Evolutionary conservation across 64 coral and sea anemone species (phyloP).

Genomic region (Pocillopora verrucosa): DNA sequence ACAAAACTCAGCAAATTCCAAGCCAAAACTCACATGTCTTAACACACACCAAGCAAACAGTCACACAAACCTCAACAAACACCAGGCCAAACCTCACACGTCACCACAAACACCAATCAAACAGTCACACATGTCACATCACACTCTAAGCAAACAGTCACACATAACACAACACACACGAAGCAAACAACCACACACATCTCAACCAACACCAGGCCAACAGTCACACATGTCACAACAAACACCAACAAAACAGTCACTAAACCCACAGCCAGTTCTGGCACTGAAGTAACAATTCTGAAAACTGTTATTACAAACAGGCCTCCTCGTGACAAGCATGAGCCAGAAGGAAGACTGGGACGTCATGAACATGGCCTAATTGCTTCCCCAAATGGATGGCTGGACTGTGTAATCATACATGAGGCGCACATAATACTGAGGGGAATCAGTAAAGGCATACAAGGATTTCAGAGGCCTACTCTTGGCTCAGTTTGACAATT

Average conservation of each 20-base stretch:
- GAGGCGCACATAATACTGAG: neutral
- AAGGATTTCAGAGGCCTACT: constrained; percentile 19
- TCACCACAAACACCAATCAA: too few species aligned
- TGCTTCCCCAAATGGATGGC: neutral
- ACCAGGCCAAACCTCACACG: too few species aligned
- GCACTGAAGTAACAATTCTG: constrained; percentile 29
- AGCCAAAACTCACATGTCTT: constrained; percentile 34
- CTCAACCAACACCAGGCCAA: too few species aligned
- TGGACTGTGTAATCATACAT: neutral
- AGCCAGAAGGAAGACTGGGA: constrained; percentile 43
- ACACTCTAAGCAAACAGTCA: too few species aligned
- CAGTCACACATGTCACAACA: constrained; percentile 8
- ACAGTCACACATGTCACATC: too few species aligned
- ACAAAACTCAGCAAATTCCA: constrained; percentile 5
- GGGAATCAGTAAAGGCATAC: neutral
- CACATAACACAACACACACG: too few species aligned
- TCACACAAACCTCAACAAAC: neutral
- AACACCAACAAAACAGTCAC: too few species aligned
- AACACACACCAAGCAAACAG: constrained; percentile 35
- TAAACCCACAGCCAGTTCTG: constrained; percentile 20
- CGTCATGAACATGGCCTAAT: constrained; percentile 56
- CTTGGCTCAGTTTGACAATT: constrained; percentile 13
- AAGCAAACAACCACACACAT: too few species aligned
- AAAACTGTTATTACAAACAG: constrained; percentile 29
- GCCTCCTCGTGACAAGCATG: constrained; percentile 51